Conservation (phyloP, 2,797 vertebrate species). For the Stomatorhinus walkeri region DNA sequence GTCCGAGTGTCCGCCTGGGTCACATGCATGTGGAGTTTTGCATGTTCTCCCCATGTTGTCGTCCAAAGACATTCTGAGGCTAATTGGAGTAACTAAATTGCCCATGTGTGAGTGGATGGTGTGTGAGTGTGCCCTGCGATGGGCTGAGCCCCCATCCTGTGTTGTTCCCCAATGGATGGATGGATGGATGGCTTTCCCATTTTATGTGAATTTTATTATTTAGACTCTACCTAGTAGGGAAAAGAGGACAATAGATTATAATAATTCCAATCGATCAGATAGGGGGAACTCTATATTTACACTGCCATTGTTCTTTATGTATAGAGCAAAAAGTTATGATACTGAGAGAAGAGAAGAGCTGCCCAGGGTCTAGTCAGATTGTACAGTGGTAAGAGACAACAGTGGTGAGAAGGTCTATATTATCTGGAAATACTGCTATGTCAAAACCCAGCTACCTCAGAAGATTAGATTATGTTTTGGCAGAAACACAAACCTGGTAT, state of each 20-base stretch:
- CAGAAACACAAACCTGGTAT: background rate
- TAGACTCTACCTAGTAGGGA: background rate
- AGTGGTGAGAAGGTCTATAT: background rate
- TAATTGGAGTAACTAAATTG: too few species aligned
- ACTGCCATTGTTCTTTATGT: constrained; percentile 31
- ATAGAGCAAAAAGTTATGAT: constrained; percentile 88
- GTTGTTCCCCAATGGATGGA: too few species aligned
- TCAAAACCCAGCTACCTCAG: background rate
- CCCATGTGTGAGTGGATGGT: too few species aligned
- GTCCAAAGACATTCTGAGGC: too few species aligned
- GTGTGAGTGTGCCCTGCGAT: too few species aligned
- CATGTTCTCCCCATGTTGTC: too few species aligned
- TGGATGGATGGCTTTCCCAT: background rate
- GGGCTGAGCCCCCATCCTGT: too few species aligned
- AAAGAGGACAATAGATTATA: background rate
- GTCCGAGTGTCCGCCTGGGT: too few species aligned
- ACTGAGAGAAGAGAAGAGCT: constrained; percentile 74
- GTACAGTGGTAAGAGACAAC: constrained; percentile 73
- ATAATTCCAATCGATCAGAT: background rate
- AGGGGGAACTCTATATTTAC: background rate
- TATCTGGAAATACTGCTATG: background rate
- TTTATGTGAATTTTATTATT: background rate
- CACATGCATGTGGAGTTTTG: too few species aligned
- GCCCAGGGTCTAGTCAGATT: constrained; percentile 78
- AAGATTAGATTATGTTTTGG: background rate